These are phyloP conservation scores for Luffia ferchaultella DNA, from an alignment of 2,888 invertebrate genomes.

Conservation along the genomic window DNA sequence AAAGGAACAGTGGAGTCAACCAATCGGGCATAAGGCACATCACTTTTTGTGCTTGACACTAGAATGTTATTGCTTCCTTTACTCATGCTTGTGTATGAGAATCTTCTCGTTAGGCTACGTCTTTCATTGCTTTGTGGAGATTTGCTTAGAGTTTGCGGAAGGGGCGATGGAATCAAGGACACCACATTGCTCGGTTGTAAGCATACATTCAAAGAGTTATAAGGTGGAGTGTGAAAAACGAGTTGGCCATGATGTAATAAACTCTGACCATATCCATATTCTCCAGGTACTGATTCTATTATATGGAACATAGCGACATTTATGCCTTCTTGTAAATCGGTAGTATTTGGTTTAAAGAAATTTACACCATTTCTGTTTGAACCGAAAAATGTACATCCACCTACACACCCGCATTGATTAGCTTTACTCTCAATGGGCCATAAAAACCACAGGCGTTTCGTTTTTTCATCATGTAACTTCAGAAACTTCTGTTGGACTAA, in stretches of 20 bases:
- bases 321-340: constrained; percentile 82
- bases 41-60: constrained; percentile 60
- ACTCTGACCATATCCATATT: constrained; percentile 94
- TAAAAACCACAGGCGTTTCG: constrained; percentile 91
- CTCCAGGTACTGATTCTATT: constrained; percentile 76
- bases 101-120: constrained; percentile 49
- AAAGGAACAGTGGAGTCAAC: constrained; percentile 71
- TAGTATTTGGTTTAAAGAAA: constrained; percentile 86
- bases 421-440: constrained; percentile 82
- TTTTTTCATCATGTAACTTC: constrained; percentile 83
- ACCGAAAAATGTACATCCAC: constrained; percentile 95
- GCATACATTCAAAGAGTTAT: constrained; percentile 79
- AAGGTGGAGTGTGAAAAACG: constrained; percentile 91
- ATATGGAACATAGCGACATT: constrained; percentile 82
- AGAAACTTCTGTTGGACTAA: constrained; percentile 83
- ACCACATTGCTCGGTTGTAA: constrained; percentile 71
- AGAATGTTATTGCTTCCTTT: constrained; percentile 51
- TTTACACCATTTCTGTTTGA: constrained; percentile 87
- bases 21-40: constrained; percentile 83
- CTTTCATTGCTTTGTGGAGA: constrained; percentile 49
- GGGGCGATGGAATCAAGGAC: constrained; percentile 47
- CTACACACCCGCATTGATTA: constrained; percentile 92
- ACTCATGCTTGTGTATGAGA: constrained; percentile 54
- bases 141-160: constrained; percentile 44
- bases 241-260: constrained; percentile 86